Evolutionary conservation across 2,888 invertebrate species (phyloP).

Genomic region (Cyrtodaria siliqua): DNA sequence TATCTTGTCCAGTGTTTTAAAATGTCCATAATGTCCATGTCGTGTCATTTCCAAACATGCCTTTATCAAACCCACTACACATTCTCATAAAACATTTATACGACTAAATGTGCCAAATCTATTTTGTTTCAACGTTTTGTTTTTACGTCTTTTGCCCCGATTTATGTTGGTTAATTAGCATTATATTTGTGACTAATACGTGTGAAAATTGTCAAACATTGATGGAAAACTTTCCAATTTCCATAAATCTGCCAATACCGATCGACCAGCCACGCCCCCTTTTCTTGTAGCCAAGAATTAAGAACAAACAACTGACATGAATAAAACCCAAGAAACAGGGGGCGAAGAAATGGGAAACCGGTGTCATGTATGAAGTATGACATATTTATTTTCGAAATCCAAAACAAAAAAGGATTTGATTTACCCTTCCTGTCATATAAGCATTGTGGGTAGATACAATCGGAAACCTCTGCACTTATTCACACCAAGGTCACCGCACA

Average conservation of each 20-base stretch:
- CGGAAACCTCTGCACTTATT: constrained; percentile 43
- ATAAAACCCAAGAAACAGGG: constrained; percentile 23
- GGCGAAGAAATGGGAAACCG: constrained; percentile 19
- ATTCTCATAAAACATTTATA: no score
- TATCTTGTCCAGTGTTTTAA: no score
- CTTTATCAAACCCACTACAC: no score
- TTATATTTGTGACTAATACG: constrained; percentile 37
- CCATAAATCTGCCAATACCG: constrained; percentile 45
- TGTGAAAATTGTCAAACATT: constrained; percentile 46
- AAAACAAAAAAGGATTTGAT: constrained; percentile 19
- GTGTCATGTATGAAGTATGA: constrained; percentile 17
- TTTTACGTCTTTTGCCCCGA: constrained; percentile 5
- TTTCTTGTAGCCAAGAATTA: constrained; percentile 1
- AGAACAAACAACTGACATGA: constrained; percentile 5
- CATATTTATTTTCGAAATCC: constrained; percentile 42
- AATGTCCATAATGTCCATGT: no score
- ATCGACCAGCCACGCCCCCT: constrained; percentile 44
- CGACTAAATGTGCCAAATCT: no score
- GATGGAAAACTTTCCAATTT: constrained; percentile 50
- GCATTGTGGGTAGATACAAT: constrained; percentile 45
- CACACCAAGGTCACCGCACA: constrained; percentile 61
- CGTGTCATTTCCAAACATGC: no score
- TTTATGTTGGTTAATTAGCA: constrained; percentile 36
- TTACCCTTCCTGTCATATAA: constrained; percentile 42
- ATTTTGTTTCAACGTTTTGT: constrained; percentile 4